Conservation (phyloP, 2,888 invertebrate species). For the Lycia hirtaria region DNA sequence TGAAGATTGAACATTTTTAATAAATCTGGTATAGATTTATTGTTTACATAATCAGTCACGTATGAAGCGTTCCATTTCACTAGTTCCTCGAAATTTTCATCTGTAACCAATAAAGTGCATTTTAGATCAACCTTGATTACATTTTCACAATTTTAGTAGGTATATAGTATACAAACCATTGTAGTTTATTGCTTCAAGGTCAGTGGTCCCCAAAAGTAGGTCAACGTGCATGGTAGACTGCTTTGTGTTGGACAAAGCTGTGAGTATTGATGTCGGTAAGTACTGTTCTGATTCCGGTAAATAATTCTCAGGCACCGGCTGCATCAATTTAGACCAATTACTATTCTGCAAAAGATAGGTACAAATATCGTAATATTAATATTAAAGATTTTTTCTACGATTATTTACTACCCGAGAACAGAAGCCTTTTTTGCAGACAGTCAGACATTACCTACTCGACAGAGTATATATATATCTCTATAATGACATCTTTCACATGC, state of each 20-base stretch:
- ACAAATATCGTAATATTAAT: background rate
- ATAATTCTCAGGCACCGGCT: constrained; percentile 87
- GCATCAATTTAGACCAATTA: constrained; percentile 85
- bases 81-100: constrained; percentile 86
- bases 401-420: no score
- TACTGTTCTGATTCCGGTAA: constrained; percentile 86
- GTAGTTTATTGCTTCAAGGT: constrained; percentile 87
- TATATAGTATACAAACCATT: constrained; percentile 65
- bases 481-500: no score
- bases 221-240: constrained; percentile 86
- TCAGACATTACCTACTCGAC: no score
- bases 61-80: constrained; percentile 82
- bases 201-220: constrained; percentile 88
- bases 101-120: constrained; percentile 59
- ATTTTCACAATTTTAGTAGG: constrained; percentile 34
- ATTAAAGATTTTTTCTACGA: no score
- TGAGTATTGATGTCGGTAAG: constrained; percentile 82
- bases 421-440: no score
- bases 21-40: constrained; percentile 85
- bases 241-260: constrained; percentile 80
- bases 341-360: constrained; percentile 77
- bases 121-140: constrained; percentile 32
- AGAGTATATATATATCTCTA: no score
- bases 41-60: constrained; percentile 84
- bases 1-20: constrained; percentile 71